Conservation (phyloP, 1,140 invertebrate genomes). For the Brachionus angularis region DNA sequence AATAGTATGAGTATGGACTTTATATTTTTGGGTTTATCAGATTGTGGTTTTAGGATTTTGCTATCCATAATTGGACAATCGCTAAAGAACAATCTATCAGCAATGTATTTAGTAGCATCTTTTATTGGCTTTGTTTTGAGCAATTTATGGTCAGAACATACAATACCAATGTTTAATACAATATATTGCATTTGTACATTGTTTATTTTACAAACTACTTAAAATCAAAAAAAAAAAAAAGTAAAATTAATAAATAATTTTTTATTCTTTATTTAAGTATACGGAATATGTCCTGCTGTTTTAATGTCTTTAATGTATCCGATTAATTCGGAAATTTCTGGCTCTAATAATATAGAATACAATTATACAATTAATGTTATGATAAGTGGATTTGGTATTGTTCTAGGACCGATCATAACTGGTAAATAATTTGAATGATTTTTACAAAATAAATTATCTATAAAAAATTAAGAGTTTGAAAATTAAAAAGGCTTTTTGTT, state of each 20-base stretch:
- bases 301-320: constrained; percentile 41
- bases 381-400: constrained; percentile 35
- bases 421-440: neutral
- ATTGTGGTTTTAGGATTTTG: neutral
- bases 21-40: constrained; percentile 8
- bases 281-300: constrained; percentile 33
- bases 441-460: too few species aligned
- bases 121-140: constrained; percentile 34
- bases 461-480: too few species aligned
- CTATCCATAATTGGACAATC: constrained; percentile 12
- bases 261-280: neutral
- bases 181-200: constrained; percentile 34
- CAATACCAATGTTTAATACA: constrained; percentile 20
- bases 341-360: neutral
- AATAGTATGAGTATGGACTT: neutral
- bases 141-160: constrained; percentile 29
- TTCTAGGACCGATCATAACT: constrained; percentile 4
- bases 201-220: neutral
- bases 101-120: neutral
- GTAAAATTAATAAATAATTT: neutral
- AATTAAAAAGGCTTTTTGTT: constrained; percentile 29
- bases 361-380: constrained; percentile 28
- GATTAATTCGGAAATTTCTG: constrained; percentile 34
- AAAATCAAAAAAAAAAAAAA: neutral
- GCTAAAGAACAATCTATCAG: constrained; percentile 8